phyloP scores from a whole-genome alignment of 2,888 invertebrate species.

The Andrena flavipes region DNA sequence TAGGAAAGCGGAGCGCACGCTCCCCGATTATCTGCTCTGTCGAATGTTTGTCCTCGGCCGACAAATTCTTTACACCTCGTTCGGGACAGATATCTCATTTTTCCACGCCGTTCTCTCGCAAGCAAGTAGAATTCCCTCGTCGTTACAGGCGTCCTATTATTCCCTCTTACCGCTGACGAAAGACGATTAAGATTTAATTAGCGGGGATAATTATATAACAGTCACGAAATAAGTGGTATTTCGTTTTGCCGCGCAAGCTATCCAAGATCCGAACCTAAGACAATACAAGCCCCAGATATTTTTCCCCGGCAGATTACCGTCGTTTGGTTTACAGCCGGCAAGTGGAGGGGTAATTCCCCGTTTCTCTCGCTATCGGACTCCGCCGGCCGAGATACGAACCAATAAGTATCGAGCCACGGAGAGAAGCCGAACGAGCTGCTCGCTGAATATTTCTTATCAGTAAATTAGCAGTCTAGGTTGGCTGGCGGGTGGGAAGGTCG shows the following conservation, averaged over 20 bases:
- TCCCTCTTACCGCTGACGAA: background rate
- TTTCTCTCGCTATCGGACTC: conserved; percentile 68
- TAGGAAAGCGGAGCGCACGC: conserved; percentile 78
- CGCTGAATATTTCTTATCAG: conserved; percentile 82
- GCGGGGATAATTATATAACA: too few species aligned
- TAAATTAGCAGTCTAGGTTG: conserved; percentile 78
- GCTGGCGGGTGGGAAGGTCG: conserved; percentile 68
- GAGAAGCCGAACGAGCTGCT: conserved; percentile 55
- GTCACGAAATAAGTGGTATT: too few species aligned
- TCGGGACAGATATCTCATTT: background rate
- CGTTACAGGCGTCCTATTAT: background rate
- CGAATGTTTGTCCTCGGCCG: conserved; percentile 71
- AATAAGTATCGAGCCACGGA: conserved; percentile 76
- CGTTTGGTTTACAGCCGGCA: conserved; percentile 48
- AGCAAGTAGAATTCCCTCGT: background rate
- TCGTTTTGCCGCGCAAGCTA: too few species aligned
- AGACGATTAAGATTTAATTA: background rate
- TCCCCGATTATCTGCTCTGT: conserved; percentile 75
- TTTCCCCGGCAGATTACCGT: conserved; percentile 52
- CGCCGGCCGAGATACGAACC: conserved; percentile 76
- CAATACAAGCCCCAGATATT: conserved; percentile 41
- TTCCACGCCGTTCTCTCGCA: background rate
- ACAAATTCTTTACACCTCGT: conserved; percentile 71
- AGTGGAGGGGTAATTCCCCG: conserved; percentile 49
- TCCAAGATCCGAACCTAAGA: conserved; percentile 24